Base-by-base conservation (phyloP, 2,797 vertebrate species). In the Centroberyx gerrardi region DNA sequence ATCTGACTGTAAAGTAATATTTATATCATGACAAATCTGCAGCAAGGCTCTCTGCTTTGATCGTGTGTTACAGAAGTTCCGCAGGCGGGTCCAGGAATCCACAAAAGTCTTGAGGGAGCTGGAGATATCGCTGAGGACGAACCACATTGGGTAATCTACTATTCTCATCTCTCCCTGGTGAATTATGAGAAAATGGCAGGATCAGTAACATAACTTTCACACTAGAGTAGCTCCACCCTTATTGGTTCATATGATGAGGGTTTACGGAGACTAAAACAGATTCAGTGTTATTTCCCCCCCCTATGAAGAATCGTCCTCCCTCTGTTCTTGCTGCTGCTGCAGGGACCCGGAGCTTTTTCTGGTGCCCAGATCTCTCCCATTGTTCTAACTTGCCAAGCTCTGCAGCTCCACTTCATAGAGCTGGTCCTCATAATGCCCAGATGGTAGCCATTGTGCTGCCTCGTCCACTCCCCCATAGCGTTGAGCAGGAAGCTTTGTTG, bases 51-150 rank as follows among this genome's bases (percentile, higher is more conserved):
- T 82, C 28, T 76, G 29, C 61, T 67, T 66, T 73, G 29, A 7
- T 77, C 13, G 0, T 85, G 49, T 80, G 55, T 94, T 92, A 6
- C 94, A 99, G 98, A 99, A 99, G 92, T 99, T 99, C 90, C 94
- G 97, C 76, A 94, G 97, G 89, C 95, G 98, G 79, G 97, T 99
- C 58, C 97, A 98, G 88, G 98, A 99, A 88, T 98, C 97, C 1
- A 99, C 97, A 29, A 99, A 99, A 91, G 97, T 98, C 73, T 85
- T 99, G 80, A 94, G 97, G 18, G 97, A 99, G 90, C 94, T 99
- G 94, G 97, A 99, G 94, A 99, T 99, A 86, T 99, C 97, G 4
- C 95, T 99, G 77, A 95, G 98, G 85, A 99, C 98, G 38, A 99
- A 99, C 92, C 96, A 99, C 92, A 99, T 99, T 0, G 98, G 98